Base-by-base conservation (phyloP, 2,888 invertebrate genomes). In the Lasioglossum figueresi region DNA sequence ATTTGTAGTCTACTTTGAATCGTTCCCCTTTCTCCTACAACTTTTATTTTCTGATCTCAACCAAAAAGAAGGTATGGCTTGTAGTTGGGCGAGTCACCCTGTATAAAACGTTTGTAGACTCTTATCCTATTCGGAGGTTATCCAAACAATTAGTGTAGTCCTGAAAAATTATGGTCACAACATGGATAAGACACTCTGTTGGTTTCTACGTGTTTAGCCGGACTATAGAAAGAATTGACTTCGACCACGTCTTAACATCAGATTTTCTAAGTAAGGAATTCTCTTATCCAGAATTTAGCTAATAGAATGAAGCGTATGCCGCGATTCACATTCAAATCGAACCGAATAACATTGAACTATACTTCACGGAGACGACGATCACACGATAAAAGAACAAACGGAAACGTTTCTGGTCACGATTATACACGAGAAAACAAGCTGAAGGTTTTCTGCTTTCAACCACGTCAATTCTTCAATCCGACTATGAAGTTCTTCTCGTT, bases 101-200 rank as follows among this genome's bases (percentile, higher is more conserved):
- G 48, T 52, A 48, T 40, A 34, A 74, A 72, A 71, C 63, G 71
- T 72, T 80, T 70, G 75, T 52, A 45, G 16, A 43, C 10, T 34
- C n/a, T 70, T 45, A 52, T 27, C 23, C 37, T 56, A 48, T 56
- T 27, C 40, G n/a, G n/a, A 40, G 40, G 23, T 75, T 56, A 68
- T 52, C 66, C 43, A 76, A 83, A 80, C 40, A 52, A 59, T 16
- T 37, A 4, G 40, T 43, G 48, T 78, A 48, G 56, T 37, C 63
- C 8, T 56, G 72, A 76, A 70, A 70, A 77, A 66, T 59, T 75
- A 75, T 40, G 45, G 16, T 66, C 63, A n/a, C 70, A 63, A 45
- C 23, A 52, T 3, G 59, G 74, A 71, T 70, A 74, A 82, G 52
- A 83, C 52, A 37, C 73, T 19, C 48, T 48, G 70, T 66, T 43